Conservation (phyloP, 2,113 vertebrate species). For the Gymnorhina tibicen region DNA sequence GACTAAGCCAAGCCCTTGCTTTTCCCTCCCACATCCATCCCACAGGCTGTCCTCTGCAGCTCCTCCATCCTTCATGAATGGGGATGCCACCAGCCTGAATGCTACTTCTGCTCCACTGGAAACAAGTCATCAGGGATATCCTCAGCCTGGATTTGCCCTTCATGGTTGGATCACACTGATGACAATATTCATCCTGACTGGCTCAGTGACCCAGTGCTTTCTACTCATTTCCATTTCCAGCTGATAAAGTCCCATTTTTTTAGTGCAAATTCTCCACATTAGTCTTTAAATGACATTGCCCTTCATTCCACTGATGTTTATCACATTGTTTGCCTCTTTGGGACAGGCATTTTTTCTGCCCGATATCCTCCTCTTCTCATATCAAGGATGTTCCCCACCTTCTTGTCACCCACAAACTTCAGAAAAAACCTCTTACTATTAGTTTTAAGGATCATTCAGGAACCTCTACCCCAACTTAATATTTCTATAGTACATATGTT, state of each 20-base stretch:
- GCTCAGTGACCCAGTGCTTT: neutral
- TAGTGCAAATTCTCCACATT: neutral
- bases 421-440: neutral
- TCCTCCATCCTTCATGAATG: neutral
- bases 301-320: neutral
- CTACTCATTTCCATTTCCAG: neutral
- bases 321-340: neutral
- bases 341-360: neutral
- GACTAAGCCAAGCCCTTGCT: neutral
- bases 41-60: neutral
- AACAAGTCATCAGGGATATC: neutral
- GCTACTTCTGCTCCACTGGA: neutral
- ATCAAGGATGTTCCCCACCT: neutral
- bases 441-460: neutral
- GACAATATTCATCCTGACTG: constrained; percentile 22
- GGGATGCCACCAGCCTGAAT: neutral
- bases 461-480: neutral
- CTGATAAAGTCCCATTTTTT: neutral
- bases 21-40: neutral
- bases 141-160: constrained; percentile 1
- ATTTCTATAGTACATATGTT: neutral
- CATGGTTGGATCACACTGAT: neutral
- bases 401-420: neutral
- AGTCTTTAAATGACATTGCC: neutral
- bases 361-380: neutral